Base-by-base conservation (phyloP, 2,113 vertebrate genomes). In the Catharus bicknelli region DNA sequence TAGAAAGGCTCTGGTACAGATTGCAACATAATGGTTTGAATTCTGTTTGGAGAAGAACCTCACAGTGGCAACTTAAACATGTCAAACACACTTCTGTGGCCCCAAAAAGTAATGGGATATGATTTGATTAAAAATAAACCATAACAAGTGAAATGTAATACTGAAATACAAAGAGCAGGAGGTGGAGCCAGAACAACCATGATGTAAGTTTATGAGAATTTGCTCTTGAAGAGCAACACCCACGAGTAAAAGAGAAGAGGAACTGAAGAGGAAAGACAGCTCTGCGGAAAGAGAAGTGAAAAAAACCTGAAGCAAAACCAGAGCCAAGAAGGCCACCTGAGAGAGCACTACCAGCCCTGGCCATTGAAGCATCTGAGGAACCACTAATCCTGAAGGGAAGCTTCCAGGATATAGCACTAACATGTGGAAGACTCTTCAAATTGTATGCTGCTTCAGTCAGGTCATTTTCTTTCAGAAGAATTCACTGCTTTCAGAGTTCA, bases 1-100 rank as follows among this genome's bases (percentile, higher is more conserved):
- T 96, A 72, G 66, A 81, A 93, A 88, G 77, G 67, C 80, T 93
- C 80, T 93, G 29, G 42, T 84, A 75, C 66, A 93, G 86, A 96
- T 1, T 73, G 73, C 84, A 88, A 72, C 74, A 79, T 62, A 68
- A 81, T 63, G 66, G 77, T 76, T 86, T 82, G 86, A 94, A 90
- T 90, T 92, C 90, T 86, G 66, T 93, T 92, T 82, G 77, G 61
- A 93, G 90, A 94, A 95, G 69, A 86, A 90, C 59, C 68, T 81
- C 61, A 70, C 59, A 73, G 32, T 26, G 61, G 82, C 57, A 88
- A 81, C 64, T 95, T 68, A 83, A 92, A 94, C 57, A 92, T 21
- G 47, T 88, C 48, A 94, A 81, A 89, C 42, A 27, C 40, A n/a
- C 18, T 87, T 85, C 78, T 79, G 42, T 62, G 54, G 92, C 51